phyloP scores from a whole-genome alignment of 2,113 vertebrate genomes.

The Vulpes ferrilata region DNA sequence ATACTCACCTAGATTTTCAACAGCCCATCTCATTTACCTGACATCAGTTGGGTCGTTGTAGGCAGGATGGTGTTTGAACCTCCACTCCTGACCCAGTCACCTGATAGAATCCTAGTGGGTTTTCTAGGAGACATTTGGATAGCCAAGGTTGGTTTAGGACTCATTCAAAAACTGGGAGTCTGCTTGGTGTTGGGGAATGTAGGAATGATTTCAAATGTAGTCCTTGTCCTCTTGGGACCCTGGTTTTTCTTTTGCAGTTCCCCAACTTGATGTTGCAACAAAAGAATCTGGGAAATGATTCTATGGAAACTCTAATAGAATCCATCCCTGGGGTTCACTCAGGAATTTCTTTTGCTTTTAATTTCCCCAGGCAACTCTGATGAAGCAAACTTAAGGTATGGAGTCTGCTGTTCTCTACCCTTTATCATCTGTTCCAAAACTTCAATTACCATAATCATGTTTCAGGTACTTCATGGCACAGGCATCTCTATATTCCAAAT shows the following conservation, averaged over 20 bases:
- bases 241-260: background rate
- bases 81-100: background rate
- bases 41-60: background rate
- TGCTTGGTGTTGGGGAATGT: background rate
- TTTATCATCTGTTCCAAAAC: slow-evolving; percentile 1
- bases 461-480: background rate
- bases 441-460: background rate
- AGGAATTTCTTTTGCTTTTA: background rate
- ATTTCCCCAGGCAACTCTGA: background rate
- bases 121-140: background rate
- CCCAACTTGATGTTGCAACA: background rate
- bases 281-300: background rate
- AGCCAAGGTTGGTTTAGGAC: background rate
- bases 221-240: background rate
- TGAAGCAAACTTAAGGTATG: background rate
- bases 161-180: background rate
- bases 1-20: background rate
- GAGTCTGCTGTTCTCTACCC: background rate
- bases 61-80: background rate
- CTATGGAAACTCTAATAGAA: background rate
- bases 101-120: background rate
- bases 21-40: background rate
- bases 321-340: background rate
- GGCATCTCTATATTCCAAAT: background rate
- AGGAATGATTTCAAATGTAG: background rate